phyloP scores from a whole-genome alignment of 2,113 vertebrate species.

The Alethe diademata region DNA sequence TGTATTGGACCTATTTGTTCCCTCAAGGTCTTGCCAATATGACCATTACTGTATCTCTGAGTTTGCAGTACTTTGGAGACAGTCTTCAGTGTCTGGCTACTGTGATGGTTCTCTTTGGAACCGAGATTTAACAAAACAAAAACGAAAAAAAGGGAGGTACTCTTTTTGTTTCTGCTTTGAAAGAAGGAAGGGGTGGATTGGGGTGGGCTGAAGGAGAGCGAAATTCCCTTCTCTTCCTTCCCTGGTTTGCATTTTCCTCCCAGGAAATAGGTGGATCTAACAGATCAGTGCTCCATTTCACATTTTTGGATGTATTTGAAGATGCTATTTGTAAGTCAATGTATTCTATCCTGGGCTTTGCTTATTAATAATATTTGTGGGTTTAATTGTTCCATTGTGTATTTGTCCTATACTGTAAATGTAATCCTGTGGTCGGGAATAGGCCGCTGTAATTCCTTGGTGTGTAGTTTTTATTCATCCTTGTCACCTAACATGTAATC shows the following conservation, averaged over 20 bases:
- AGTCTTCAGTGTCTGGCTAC: background rate
- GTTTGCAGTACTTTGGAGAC: background rate
- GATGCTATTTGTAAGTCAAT: background rate
- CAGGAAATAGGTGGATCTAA: background rate
- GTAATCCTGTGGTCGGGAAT: constrained; percentile 3
- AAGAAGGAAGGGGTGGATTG: background rate
- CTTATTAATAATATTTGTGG: constrained; percentile 13
- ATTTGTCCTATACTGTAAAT: constrained; percentile 25
- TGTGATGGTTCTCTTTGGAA: constrained; percentile 31
- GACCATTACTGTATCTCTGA: background rate
- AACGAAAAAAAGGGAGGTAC: background rate
- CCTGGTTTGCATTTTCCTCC: background rate
- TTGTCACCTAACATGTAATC: constrained; percentile 2
- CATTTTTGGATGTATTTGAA: constrained; percentile 25
- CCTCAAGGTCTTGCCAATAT: background rate
- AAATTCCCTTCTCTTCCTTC: background rate
- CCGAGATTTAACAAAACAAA: background rate
- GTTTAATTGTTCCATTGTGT: constrained; percentile 17
- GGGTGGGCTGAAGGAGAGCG: background rate
- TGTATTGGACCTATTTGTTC: background rate
- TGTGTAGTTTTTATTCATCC: background rate
- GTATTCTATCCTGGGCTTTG: constrained; percentile 9
- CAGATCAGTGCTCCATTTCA: constrained; percentile 47
- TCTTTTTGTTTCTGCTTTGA: constrained; percentile 13
- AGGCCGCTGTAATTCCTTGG: background rate